phyloP scores from a whole-genome alignment of 2,113 vertebrate species.

The Rhynchopsitta pachyrhyncha region DNA sequence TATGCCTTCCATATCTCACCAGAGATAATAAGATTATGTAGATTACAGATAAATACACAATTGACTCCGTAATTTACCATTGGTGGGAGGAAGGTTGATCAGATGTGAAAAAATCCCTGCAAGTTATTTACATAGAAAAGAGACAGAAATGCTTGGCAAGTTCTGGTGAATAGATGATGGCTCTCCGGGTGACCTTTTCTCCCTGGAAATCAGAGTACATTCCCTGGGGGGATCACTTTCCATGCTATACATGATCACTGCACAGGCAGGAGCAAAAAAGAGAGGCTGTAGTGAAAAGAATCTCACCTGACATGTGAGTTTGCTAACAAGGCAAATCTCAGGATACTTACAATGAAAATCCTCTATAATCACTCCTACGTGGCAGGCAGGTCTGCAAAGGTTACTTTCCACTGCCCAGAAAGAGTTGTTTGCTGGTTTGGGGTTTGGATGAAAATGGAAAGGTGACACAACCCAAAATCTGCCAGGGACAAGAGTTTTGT shows the following conservation, averaged over 20 bases:
- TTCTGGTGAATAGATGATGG: background rate
- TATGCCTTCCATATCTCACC: background rate
- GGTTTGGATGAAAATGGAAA: background rate
- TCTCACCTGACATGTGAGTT: background rate
- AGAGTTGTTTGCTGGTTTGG: fast-evolving
- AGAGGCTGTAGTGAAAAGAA: background rate
- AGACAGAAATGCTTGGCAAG: background rate
- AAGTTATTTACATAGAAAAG: background rate
- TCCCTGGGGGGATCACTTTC: background rate
- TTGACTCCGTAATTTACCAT: background rate
- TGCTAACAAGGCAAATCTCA: background rate
- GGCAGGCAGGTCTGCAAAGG: background rate
- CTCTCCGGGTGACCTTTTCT: background rate
- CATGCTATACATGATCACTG: background rate
- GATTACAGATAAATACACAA: background rate
- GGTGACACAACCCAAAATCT: background rate
- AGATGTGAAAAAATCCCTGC: background rate
- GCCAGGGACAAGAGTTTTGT: background rate
- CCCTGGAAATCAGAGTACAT: background rate
- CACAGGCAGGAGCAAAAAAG: background rate
- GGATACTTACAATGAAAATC: background rate
- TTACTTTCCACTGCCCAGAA: background rate
- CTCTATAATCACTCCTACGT: background rate
- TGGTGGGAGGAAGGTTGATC: background rate
- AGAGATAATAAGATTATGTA: background rate